A percentile compares a stretch with the other conserved stretches of the same genome.
Conservation (phyloP, 1,140 invertebrate genomes). For the Homarus americanus region DNA sequence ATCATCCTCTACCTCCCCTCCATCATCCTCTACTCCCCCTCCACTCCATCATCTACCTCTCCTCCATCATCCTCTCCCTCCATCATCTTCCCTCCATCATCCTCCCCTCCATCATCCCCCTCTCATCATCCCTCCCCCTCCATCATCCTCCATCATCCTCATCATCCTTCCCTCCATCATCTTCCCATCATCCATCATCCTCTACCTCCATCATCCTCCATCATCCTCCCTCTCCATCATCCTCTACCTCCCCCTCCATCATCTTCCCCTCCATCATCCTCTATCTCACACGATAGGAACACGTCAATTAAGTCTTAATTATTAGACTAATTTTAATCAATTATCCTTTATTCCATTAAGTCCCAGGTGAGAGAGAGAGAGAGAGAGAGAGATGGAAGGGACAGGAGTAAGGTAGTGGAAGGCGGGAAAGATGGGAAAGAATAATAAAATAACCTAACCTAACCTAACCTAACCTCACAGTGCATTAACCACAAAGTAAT, state of each 20-base stretch:
- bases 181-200: too few species aligned
- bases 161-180: too few species aligned
- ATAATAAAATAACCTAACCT: background rate
- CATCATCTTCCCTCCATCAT: too few species aligned
- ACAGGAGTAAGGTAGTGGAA: background rate
- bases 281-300: background rate
- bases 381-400: background rate
- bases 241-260: too few species aligned
- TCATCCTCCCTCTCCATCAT: too few species aligned
- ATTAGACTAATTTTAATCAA: background rate
- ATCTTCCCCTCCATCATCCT: too few species aligned
- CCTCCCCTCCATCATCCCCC: background rate
- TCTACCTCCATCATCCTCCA: too few species aligned
- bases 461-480: too few species aligned
- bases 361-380: background rate
- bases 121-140: background rate
- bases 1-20: background rate
- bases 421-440: background rate
- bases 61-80: too few species aligned
- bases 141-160: too few species aligned
- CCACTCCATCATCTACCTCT: too few species aligned
- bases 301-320: background rate
- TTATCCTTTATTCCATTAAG: background rate
- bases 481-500: too few species aligned
- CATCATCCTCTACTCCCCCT: background rate